A percentile compares a stretch with the other conserved stretches of the same genome.
These are phyloP conservation scores for Hemicordylus capensis DNA, from an alignment of 2,113 vertebrate species.

Conservation along the genomic window DNA sequence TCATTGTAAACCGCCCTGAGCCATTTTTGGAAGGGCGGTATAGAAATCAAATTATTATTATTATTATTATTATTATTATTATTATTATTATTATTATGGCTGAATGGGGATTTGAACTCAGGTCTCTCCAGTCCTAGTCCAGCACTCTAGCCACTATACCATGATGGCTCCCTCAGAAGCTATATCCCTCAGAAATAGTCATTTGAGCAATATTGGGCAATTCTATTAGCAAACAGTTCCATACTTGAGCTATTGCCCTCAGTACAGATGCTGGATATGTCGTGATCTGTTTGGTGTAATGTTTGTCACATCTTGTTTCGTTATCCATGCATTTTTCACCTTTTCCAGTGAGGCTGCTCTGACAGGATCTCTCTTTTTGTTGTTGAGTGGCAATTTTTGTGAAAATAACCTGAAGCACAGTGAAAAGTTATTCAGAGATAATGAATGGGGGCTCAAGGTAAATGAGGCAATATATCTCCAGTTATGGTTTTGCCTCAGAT, in stretches of 20 bases:
- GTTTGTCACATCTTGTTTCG: constrained; percentile 66
- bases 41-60: too few relatives aligned
- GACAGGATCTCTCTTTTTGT: constrained; percentile 16
- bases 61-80: too few relatives aligned
- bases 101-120: too few relatives aligned
- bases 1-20: too few relatives aligned
- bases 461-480: constrained; percentile 56
- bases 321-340: constrained; percentile 57
- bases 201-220: constrained; percentile 67
- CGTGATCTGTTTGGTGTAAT: constrained; percentile 58
- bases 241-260: constrained; percentile 65
- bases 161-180: too few relatives aligned
- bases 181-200: constrained; percentile 53
- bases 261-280: constrained; percentile 54
- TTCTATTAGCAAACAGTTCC: constrained; percentile 66
- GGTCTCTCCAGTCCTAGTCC: too few relatives aligned
- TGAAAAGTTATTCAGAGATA: constrained; percentile 66
- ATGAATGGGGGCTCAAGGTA: constrained; percentile 40
- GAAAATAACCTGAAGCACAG: constrained; percentile 57
- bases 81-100: too few relatives aligned
- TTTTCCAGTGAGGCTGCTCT: constrained; percentile 39
- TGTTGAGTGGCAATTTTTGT: constrained; percentile 67
- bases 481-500: constrained; percentile 58
- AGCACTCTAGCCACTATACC: too few relatives aligned
- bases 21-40: too few relatives aligned